Percentiles rank a stretch among this genome's conserved stretches.
Conservation (phyloP, 2,797 vertebrate genomes). For the Megaceryle alcyon region DNA sequence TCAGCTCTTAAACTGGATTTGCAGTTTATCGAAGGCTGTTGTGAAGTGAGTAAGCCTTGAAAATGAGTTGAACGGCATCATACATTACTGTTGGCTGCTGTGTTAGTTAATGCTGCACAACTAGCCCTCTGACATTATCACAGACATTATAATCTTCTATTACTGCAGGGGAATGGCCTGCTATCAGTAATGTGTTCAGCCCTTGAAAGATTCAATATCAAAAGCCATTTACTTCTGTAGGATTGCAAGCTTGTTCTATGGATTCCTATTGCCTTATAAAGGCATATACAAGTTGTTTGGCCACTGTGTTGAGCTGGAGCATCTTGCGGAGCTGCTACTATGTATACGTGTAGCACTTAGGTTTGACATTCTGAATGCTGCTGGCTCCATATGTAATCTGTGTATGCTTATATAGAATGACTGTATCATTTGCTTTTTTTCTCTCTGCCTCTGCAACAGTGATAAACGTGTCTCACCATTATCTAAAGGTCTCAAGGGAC, state of each 20-base stretch:
- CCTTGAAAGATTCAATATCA: background rate
- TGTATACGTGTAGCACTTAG: background rate
- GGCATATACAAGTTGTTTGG: background rate
- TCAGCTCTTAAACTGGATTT: slow-evolving; percentile 64
- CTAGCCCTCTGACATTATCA: slow-evolving; percentile 23
- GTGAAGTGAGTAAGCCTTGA: slow-evolving; percentile 24
- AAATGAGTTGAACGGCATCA: background rate
- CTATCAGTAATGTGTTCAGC: background rate
- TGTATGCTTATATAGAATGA: background rate
- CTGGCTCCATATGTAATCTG: rapidly evolving
- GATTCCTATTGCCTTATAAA: background rate
- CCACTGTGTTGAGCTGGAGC: background rate
- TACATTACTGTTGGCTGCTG: background rate
- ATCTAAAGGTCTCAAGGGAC: background rate
- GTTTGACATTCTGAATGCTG: background rate
- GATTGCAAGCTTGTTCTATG: background rate
- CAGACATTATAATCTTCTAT: slow-evolving; percentile 15
- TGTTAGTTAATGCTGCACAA: background rate
- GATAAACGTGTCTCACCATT: background rate
- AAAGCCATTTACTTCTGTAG: slow-evolving; percentile 14
- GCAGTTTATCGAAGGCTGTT: slow-evolving; percentile 40
- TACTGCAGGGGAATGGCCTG: slow-evolving; percentile 30
- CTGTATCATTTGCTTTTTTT: background rate
- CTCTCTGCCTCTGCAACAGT: background rate
- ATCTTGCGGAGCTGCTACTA: background rate